Conservation (phyloP, 2,113 vertebrate genomes). For the Anas platyrhynchos region DNA sequence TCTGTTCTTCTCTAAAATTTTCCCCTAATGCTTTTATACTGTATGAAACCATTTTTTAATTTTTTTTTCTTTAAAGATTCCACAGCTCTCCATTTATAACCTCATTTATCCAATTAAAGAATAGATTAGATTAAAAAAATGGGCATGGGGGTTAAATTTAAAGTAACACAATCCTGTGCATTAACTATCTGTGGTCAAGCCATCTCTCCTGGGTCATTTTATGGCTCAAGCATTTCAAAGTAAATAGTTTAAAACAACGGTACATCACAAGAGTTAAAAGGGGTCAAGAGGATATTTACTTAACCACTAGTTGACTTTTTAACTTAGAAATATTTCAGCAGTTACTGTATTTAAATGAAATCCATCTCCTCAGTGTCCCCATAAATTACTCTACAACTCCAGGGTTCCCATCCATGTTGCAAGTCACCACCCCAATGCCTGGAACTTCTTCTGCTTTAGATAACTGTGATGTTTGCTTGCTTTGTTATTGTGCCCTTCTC, state of each 20-base stretch:
- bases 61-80: constrained; percentile 12
- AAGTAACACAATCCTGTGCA: constrained; percentile 31
- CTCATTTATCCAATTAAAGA: constrained; percentile 67
- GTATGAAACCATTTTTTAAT: constrained; percentile 54
- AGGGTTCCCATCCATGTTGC: constrained; percentile 30
- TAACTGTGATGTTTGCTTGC: constrained; percentile 55
- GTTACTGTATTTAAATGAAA: constrained; percentile 71
- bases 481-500: constrained; percentile 68
- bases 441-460: constrained; percentile 16
- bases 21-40: constrained; percentile 69
- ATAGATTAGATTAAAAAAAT: constrained; percentile 43
- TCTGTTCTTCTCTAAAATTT: constrained; percentile 75
- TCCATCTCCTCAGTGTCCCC: constrained; percentile 56
- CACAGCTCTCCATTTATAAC: constrained; percentile 52
- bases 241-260: constrained; percentile 65
- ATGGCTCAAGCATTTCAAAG: constrained; percentile 61
- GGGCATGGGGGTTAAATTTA: constrained; percentile 15
- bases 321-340: constrained; percentile 60
- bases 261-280: constrained; percentile 59
- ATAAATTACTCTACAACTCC: constrained; percentile 71
- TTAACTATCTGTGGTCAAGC: constrained; percentile 32
- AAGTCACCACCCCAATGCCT: constrained; percentile 51
- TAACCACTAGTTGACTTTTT: constrained; percentile 63
- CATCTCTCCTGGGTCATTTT: constrained; percentile 54
- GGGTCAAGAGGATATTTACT: constrained; percentile 68